These are phyloP conservation scores for Salticus scenicus DNA, from an alignment of 2,888 invertebrate genomes.

Conservation along the genomic window DNA sequence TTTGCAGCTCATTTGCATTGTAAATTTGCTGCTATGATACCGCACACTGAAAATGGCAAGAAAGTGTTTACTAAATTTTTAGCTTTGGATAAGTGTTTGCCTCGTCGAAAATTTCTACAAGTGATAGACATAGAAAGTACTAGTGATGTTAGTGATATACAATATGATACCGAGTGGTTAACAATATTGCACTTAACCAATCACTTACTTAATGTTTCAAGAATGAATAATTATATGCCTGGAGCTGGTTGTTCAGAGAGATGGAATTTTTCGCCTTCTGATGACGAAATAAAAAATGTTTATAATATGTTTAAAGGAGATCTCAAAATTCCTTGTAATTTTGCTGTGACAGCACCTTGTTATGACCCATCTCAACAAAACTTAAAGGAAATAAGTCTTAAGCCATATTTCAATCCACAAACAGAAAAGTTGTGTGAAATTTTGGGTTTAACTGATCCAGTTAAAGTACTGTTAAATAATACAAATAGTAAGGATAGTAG, in stretches of 20 bases:
- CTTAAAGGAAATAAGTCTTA: conserved; percentile 20
- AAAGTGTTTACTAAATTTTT: conserved; percentile 85
- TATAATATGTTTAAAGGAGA: conserved; percentile 81
- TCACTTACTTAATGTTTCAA: conserved; percentile 86
- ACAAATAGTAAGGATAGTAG: conserved; percentile 19
- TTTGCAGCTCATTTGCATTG: conserved; percentile 98
- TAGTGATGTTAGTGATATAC: conserved; percentile 75
- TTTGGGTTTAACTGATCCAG: conserved; percentile 87
- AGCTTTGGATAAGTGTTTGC: conserved; percentile 97
- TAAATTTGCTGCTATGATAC: conserved; percentile 91
- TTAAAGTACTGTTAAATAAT: conserved; percentile 77
- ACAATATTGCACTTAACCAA: conserved; percentile 90
- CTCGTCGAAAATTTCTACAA: conserved; percentile 90
- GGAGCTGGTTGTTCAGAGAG: conserved; percentile 84
- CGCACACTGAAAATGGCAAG: conserved; percentile 79
- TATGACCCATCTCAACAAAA: conserved; percentile 22
- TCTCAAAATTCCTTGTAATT: conserved; percentile 85
- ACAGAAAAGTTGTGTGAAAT: conserved; percentile 78
- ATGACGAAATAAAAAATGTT: conserved; percentile 83
- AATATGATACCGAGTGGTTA: conserved; percentile 96
- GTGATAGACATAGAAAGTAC: conserved; percentile 76
- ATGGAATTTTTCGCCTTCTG: conserved; percentile 84
- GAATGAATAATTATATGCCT: conserved; percentile 85
- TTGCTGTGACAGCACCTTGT: conserved; percentile 79
- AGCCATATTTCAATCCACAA: conserved; percentile 77